phyloP scores from a whole-genome alignment of 2,113 vertebrate species.

The Cyrtonyx montezumae region DNA sequence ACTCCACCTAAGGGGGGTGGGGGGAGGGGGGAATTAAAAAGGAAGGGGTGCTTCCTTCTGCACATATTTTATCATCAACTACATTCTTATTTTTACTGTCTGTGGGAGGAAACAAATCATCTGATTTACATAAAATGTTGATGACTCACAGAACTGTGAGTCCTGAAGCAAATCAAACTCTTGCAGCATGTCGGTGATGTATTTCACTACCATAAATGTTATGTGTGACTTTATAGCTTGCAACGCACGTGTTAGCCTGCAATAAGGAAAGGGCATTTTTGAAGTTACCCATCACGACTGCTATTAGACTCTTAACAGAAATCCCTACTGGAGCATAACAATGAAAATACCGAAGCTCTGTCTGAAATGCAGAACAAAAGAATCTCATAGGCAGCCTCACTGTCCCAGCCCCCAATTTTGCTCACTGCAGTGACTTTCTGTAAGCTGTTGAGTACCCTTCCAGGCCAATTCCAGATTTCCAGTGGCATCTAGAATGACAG shows the following conservation, averaged over 20 bases:
- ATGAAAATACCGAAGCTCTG: background rate
- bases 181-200: background rate
- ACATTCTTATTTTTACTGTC: slow-evolving; percentile 18
- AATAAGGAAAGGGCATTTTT: slow-evolving; percentile 1
- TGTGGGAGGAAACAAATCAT: background rate
- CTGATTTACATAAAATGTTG: slow-evolving; percentile 26
- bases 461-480: background rate
- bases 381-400: background rate
- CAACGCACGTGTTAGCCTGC: background rate
- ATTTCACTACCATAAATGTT: background rate
- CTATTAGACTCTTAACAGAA: background rate
- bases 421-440: fast-evolving
- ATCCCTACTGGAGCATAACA: background rate
- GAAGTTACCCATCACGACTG: background rate
- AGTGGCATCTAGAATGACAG: background rate
- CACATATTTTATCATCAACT: slow-evolving; percentile 20
- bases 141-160: background rate
- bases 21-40: background rate
- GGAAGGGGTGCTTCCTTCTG: background rate
- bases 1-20: background rate
- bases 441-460: background rate
- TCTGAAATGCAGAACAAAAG: background rate
- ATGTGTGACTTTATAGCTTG: slow-evolving; percentile 5
- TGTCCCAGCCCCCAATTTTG: background rate
- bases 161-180: slow-evolving; percentile 21